Percentiles rank a stretch among this genome's conserved stretches.
Conservation (phyloP, 2,888 invertebrate species). For the Platycheirus albimanus region DNA sequence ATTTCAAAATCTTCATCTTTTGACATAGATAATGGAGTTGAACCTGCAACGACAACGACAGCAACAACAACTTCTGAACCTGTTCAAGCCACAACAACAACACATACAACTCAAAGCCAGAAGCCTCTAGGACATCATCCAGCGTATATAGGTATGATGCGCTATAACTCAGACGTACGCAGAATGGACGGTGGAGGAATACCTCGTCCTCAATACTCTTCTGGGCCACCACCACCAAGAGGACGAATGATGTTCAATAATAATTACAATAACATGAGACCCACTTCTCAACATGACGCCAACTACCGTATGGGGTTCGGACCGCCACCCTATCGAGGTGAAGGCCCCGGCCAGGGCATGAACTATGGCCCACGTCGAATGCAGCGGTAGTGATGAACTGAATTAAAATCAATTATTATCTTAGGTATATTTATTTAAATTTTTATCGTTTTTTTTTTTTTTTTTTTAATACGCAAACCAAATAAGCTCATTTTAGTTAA, state of each 20-base stretch:
- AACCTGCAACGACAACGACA: slow-evolving; percentile 7
- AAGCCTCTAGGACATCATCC: slow-evolving; percentile 48
- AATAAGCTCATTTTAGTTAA: slow-evolving; percentile 57
- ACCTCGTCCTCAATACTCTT: slow-evolving; percentile 49
- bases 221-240: slow-evolving; percentile 57
- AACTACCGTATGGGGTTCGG: slow-evolving; percentile 67
- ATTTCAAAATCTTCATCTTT: slow-evolving; percentile 13
- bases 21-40: slow-evolving; percentile 11
- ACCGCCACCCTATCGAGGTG: slow-evolving; percentile 55
- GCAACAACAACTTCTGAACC: slow-evolving; percentile 38
- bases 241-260: slow-evolving; percentile 63
- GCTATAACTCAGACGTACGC: slow-evolving; percentile 66
- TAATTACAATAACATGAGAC: slow-evolving; percentile 56
- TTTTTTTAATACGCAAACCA: slow-evolving; percentile 55
- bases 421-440: slow-evolving; percentile 56
- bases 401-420: slow-evolving; percentile 24
- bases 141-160: slow-evolving; percentile 66
- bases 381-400: slow-evolving; percentile 53
- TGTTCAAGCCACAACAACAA: slow-evolving; percentile 26
- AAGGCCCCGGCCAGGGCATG: slow-evolving; percentile 41
- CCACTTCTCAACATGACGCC: slow-evolving; percentile 47
- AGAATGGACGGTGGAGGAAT: slow-evolving; percentile 50
- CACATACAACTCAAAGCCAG: slow-evolving; percentile 41
- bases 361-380: slow-evolving; percentile 56
- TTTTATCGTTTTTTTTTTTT: slow-evolving; percentile 39